Conservation (phyloP, 2,113 vertebrate species). For the Gymnobelideus leadbeateri region DNA sequence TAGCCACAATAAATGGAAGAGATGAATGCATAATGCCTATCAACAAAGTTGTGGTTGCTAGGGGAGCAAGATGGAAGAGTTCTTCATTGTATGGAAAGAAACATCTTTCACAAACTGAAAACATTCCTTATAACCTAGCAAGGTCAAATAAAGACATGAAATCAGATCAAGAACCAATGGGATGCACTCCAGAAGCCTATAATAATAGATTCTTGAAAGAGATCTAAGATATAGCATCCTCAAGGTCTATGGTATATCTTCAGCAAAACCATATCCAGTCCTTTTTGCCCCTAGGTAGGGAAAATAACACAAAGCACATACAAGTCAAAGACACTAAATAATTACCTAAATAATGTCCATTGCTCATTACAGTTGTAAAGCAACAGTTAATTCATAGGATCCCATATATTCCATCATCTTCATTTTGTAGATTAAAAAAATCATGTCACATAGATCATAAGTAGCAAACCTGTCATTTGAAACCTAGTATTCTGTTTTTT, state of each 20-base stretch:
- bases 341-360: neutral
- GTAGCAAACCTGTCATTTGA: neutral
- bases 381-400: neutral
- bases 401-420: neutral
- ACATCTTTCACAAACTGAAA: constrained; percentile 54
- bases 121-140: constrained; percentile 55
- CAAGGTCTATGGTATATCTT: neutral
- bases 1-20: constrained; percentile 32
- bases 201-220: neutral
- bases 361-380: neutral
- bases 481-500: neutral
- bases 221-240: neutral
- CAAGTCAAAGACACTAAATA: neutral
- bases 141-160: constrained; percentile 51
- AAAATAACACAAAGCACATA: neutral
- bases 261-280: neutral
- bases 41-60: constrained; percentile 1
- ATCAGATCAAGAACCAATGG: neutral
- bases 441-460: neutral
- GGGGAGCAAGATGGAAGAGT: neutral
- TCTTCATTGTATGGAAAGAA: constrained; percentile 31
- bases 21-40: neutral
- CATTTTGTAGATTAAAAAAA: neutral
- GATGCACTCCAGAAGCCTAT: neutral
- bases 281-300: neutral